Evolutionary conservation across 2,888 invertebrate genomes (phyloP), one percentile per base, ranked within the genome.

Genomic region (Brachycybe producta): DNA sequence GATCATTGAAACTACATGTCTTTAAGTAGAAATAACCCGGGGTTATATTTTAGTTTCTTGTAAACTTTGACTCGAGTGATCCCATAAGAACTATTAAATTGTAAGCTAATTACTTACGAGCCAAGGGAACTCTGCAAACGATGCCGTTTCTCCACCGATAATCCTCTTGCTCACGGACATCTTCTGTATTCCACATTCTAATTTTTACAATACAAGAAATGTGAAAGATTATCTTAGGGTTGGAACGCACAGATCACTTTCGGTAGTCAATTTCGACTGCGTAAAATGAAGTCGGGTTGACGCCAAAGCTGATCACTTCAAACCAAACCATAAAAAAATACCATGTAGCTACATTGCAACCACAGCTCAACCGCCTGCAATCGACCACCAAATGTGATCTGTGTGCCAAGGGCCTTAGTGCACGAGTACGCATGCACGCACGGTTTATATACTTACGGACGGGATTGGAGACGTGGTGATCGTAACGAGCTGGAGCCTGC

Each of bases 401-500:
- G n/a, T n/a, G n/a, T n/a, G n/a, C n/a, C n/a, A n/a, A n/a, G n/a
- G n/a, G n/a, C n/a, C n/a, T n/a, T n/a, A n/a, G n/a, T n/a, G n/a
- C n/a, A n/a, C n/a, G n/a, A n/a, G n/a, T n/a, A n/a, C n/a, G n/a
- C n/a, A n/a, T n/a, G n/a, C n/a, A n/a, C n/a, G n/a, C n/a, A n/a
- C n/a, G n/a, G n/a, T n/a, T n/a, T n/a, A n/a, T n/a, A n/a, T n/a
- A n/a, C n/a, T n/a, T n/a, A n/a, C n/a, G n/a, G n/a, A n/a, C n/a
- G n/a, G n/a, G n/a, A n/a, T n/a, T n/a, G n/a, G n/a, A n/a, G 1
- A 48, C 39, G 13, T 48, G 39, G 48, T 48, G 48, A 21, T 36
- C 24, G 2, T 34, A 21, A n/a, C 43, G n/a, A 5, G 43, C 17
- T 17, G 43, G 67, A 63, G 5, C 69, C 13, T 52, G 54, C 7